phyloP scores from a whole-genome alignment of 1,140 invertebrate species.

The Brachionus manjavacas region DNA sequence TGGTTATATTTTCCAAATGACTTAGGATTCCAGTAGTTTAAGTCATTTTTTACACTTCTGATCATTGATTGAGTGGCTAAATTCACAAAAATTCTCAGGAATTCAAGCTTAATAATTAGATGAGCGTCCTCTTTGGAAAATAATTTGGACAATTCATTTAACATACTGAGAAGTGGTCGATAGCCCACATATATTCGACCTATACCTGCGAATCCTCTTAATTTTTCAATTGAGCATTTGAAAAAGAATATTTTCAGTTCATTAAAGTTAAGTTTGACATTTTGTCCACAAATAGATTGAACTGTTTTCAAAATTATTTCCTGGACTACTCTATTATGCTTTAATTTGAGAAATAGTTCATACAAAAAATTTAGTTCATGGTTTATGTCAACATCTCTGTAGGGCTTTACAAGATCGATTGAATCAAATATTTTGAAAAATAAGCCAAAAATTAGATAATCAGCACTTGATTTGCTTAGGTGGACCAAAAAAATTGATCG shows the following conservation, averaged over 20 bases:
- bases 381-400: neutral
- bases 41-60: neutral
- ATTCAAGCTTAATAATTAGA: neutral
- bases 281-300: neutral
- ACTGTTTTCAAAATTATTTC: neutral
- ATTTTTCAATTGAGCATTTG: constrained; percentile 1
- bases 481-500: neutral
- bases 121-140: neutral
- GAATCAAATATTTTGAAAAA: constrained; percentile 28
- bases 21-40: neutral
- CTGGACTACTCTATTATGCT: neutral
- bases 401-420: neutral
- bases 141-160: neutral
- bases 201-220: neutral
- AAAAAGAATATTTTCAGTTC: neutral
- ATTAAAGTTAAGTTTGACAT: neutral
- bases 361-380: neutral
- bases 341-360: neutral
- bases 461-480: neutral
- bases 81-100: neutral
- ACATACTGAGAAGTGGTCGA: neutral
- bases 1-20: neutral
- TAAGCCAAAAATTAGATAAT: constrained; percentile 1
- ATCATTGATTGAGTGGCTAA: neutral
- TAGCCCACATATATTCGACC: neutral